Evolutionary conservation across 1,140 invertebrate genomes (phyloP), one percentile per base, ranked within the genome.

Genomic region (Atta texana): DNA sequence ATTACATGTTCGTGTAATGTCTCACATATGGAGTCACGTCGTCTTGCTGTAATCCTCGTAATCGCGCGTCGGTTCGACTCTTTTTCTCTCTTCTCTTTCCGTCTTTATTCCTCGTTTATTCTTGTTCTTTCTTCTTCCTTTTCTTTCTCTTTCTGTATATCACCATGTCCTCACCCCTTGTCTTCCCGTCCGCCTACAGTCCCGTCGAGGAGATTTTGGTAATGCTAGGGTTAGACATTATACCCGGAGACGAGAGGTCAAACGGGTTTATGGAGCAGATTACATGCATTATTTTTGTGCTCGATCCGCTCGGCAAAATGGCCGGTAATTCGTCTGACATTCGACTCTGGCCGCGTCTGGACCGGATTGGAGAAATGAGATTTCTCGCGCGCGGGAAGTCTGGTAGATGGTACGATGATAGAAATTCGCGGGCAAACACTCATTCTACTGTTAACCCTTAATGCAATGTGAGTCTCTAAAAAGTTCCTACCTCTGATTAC

Each of bases 1-100:
- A 95, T 95, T 95, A 95, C 94, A 94, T 89, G 94, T 94, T 94
- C 92, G 90, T 77, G 92, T 92, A 90, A 90, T 81, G 64, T 91
- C 92, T 88, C 92, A 87, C 90, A 88, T 92, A 86, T 78, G 89
- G 84, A 92, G 91, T 91, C 92, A 92, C 93, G 92, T 93, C 90
- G 90, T 44, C 85, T 91, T 88, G 64, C 86, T 87, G 88, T 90
- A 92, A 92, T 92, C 87, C 90, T 89, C 84, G 89, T 92, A 91
- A 93, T 92, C 91, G 90, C 75, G 88, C 87, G 75, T 63, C 81
- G 31, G 3, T 10, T 74, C 53, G 6, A 74, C 66, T 75, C 55
- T 8, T 10, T n/a, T 51, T 31, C 10, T 49, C n/a, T 77, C 75
- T 78, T 59, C 5, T 5, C 75, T 64, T 24, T 57, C 34, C 39